A percentile compares a stretch with the other conserved stretches of the same genome.
phyloP scores from a whole-genome alignment of 1,140 invertebrate species.

The Plectrocnemia conspersa region DNA sequence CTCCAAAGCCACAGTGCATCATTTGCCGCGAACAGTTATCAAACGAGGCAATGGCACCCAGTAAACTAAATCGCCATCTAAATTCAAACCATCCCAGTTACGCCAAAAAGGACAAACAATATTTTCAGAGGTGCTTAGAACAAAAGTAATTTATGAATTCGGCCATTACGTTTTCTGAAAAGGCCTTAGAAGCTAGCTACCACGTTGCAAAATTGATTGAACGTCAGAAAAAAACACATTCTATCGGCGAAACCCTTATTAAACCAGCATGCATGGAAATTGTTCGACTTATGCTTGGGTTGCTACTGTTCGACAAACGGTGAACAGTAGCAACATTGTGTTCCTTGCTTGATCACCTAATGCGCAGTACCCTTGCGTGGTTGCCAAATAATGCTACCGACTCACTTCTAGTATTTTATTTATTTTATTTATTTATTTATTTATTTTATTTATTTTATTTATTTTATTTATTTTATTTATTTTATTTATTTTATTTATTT shows the following conservation, averaged over 20 bases:
- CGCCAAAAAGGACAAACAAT: slow-evolving; percentile 26
- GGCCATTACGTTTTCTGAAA: slow-evolving; percentile 29
- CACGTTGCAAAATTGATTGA: slow-evolving; percentile 33
- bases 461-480: no score
- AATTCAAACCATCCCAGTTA: slow-evolving; percentile 29
- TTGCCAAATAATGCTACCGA: no score
- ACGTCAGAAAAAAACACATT: slow-evolving; percentile 32
- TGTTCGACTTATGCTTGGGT: no score
- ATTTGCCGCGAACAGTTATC: slow-evolving; percentile 32
- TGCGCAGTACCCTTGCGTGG: no score
- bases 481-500: no score
- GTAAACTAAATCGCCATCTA: slow-evolving; percentile 29
- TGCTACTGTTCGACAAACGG: no score
- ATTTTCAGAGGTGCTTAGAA: slow-evolving; percentile 30
- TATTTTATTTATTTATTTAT: no score
- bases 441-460: no score
- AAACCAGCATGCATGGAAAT: slow-evolving; percentile 33
- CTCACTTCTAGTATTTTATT: no score
- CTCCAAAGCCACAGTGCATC: slow-evolving; percentile 28
- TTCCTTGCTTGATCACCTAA: no score
- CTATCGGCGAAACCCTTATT: slow-evolving; percentile 33
- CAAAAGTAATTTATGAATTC: slow-evolving; percentile 33
- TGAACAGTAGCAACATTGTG: no score
- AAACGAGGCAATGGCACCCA: slow-evolving; percentile 28
- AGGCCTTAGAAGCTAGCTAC: slow-evolving; percentile 32